phyloP scores from a whole-genome alignment of 2,888 invertebrate genomes.

The Tipula lateralis region DNA sequence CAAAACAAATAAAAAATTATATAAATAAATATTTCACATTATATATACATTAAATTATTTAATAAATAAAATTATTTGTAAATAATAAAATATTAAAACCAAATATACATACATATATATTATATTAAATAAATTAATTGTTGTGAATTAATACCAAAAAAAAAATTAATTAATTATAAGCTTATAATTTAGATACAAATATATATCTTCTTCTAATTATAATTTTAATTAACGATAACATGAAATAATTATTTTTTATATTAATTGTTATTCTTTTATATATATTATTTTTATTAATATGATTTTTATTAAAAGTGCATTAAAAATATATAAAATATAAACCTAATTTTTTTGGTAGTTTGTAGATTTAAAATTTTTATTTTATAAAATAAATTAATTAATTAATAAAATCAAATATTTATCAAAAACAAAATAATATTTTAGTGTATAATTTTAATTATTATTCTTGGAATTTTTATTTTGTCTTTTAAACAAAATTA shows the following conservation, averaged over 20 bases:
- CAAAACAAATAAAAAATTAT: background rate
- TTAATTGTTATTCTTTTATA: background rate
- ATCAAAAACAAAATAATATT: background rate
- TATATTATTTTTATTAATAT: background rate
- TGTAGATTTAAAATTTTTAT: background rate
- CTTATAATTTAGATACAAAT: background rate
- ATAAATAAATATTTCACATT: slow-evolving; percentile 24
- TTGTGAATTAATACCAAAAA: slow-evolving; percentile 26
- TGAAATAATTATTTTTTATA: too few species aligned
- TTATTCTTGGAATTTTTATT: background rate
- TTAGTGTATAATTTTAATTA: background rate
- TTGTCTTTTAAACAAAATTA: background rate
- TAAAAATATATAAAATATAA: background rate
- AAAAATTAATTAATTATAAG: background rate
- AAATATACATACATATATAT: background rate
- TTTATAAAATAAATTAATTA: background rate
- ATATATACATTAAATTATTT: background rate
- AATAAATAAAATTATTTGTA: slow-evolving; percentile 14
- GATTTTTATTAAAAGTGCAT: slow-evolving; percentile 15
- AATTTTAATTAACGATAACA: too few species aligned
- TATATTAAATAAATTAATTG: slow-evolving; percentile 26
- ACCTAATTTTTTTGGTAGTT: background rate
- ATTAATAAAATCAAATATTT: background rate
- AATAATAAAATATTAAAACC: background rate
- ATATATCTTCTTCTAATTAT: background rate